phyloP scores from a whole-genome alignment of 2,888 invertebrate species.

The Nomada fucata region DNA sequence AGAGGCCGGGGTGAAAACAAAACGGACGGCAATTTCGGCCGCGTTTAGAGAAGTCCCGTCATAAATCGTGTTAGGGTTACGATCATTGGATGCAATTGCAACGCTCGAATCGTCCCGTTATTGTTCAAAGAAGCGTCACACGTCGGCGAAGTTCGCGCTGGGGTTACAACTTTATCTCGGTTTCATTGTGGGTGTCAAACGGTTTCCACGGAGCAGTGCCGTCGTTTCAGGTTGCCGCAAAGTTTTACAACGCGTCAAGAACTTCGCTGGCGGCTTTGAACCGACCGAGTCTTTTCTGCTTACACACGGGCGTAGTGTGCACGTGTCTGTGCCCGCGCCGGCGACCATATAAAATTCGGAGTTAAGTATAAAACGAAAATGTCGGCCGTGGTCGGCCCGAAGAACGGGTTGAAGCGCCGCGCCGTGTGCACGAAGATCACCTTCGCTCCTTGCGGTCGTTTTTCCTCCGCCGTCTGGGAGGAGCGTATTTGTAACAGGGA shows the following conservation, averaged over 20 bases:
- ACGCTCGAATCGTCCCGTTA: constrained; percentile 30
- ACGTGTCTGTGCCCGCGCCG: background rate
- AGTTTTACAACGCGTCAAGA: constrained; percentile 38
- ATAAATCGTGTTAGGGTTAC: constrained; percentile 22
- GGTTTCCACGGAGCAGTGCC: constrained; percentile 34
- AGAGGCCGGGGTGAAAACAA: background rate
- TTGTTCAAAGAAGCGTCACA: constrained; percentile 34
- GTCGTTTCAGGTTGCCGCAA: constrained; percentile 29
- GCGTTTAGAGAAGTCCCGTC: constrained; percentile 7
- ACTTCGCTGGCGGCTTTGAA: constrained; percentile 50
- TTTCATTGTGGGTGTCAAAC: constrained; percentile 47
- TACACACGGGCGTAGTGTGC: background rate
- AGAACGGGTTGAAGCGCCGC: constrained; percentile 40
- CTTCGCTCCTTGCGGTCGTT: constrained; percentile 24
- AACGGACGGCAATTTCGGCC: background rate
- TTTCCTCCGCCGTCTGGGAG: background rate
- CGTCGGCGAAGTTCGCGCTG: constrained; percentile 18
- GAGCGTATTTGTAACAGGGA: constrained; percentile 5
- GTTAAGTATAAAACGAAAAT: constrained; percentile 58
- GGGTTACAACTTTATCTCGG: constrained; percentile 47
- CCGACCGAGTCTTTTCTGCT: constrained; percentile 33
- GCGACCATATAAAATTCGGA: constrained; percentile 50
- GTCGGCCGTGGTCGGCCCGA: constrained; percentile 21
- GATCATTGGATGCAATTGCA: constrained; percentile 15
- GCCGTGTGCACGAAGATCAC: constrained; percentile 15